Evolutionary conservation across 2,888 invertebrate genomes (phyloP).

Genomic region (Cryptocephalus primarius): DNA sequence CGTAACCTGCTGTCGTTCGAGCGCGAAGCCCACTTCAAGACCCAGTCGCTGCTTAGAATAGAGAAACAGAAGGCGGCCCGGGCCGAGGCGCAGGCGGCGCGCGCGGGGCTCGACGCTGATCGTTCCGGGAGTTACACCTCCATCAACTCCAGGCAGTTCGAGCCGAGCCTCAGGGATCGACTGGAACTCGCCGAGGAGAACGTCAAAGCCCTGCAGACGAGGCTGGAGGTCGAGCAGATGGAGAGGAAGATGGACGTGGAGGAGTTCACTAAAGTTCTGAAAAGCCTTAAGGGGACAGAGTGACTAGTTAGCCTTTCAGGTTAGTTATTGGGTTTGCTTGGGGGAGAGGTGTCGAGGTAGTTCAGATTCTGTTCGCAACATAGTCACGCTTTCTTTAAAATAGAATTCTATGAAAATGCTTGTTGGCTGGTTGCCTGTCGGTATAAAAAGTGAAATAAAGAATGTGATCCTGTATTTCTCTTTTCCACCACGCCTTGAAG

Average conservation of each 20-base stretch:
- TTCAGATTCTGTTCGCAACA: no score
- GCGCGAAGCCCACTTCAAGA: slow-evolving; percentile 30
- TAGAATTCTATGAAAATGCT: no score
- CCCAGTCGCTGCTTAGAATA: slow-evolving; percentile 30
- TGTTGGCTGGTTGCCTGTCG: no score
- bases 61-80: slow-evolving; percentile 48
- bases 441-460: no score
- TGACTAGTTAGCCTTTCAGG: no score
- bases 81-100: slow-evolving; percentile 44
- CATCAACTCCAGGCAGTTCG: slow-evolving; percentile 4
- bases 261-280: slow-evolving; percentile 32
- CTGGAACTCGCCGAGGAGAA: slow-evolving; percentile 56
- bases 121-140: slow-evolving; percentile 9
- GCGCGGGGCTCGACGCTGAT: slow-evolving; percentile 42
- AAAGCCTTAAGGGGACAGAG: background rate
- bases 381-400: no score
- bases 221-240: slow-evolving; percentile 50
- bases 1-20: slow-evolving; percentile 49
- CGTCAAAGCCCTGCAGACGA: slow-evolving; percentile 50
- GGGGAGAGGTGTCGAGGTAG: no score
- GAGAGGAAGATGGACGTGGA: slow-evolving; percentile 52
- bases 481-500: no score
- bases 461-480: no score
- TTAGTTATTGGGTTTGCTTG: no score
- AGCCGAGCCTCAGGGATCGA: slow-evolving; percentile 26